A percentile compares a stretch with the other conserved stretches of the same genome.
These are phyloP conservation scores for Naso thynnoides DNA, from an alignment of 2,797 vertebrate genomes.

Conservation along the genomic window DNA sequence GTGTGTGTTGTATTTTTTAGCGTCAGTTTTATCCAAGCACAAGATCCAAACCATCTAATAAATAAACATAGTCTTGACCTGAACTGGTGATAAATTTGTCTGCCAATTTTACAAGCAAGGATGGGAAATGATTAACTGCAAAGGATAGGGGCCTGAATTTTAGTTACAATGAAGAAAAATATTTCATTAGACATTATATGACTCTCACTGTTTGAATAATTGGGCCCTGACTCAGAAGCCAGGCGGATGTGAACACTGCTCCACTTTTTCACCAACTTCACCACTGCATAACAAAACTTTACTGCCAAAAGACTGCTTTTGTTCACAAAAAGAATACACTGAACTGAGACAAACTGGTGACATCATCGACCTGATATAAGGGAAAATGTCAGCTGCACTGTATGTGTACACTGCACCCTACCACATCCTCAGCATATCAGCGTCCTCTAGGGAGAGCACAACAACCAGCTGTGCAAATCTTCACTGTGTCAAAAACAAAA, in stretches of 20 bases:
- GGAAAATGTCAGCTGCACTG: constrained; percentile 29
- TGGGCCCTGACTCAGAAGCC: not conserved
- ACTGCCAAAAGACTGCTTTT: constrained; percentile 2
- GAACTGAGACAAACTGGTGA: constrained; percentile 16
- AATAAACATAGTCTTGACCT: not conserved
- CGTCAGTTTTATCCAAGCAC: not conserved
- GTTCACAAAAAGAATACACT: not conserved
- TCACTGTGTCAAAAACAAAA: not conserved
- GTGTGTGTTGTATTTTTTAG: not conserved
- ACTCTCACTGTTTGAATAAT: not conserved
- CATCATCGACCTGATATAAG: constrained; percentile 13
- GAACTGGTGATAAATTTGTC: not conserved
- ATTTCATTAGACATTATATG: not conserved
- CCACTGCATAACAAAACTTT: not conserved
- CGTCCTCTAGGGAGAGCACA: constrained; percentile 10
- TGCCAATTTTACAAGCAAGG: not conserved
- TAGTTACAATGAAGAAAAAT: not conserved
- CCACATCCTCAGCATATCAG: constrained; percentile 42
- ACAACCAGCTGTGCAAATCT: constrained; percentile 3
- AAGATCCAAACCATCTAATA: not conserved
- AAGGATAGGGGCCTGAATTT: not conserved
- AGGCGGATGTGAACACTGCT: not conserved
- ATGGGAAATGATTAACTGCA: not conserved
- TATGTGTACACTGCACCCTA: not conserved
- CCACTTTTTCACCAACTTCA: constrained; percentile 15